These are phyloP conservation scores for Drosophila borborema DNA, from an alignment of 2,888 invertebrate species.

Conservation along the genomic window DNA sequence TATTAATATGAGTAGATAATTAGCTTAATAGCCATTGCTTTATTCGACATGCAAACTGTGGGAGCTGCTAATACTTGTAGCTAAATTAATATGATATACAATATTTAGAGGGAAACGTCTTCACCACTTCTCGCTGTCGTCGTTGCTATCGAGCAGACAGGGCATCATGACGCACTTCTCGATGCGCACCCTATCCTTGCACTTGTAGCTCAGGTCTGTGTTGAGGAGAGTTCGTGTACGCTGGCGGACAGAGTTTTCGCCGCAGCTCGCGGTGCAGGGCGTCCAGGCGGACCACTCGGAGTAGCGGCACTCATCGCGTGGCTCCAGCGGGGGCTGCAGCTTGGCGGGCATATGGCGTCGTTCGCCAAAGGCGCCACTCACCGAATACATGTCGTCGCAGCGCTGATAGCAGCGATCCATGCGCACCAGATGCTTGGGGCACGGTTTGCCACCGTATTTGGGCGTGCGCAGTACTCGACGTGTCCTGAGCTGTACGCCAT, in stretches of 20 bases:
- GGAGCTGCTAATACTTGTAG: conserved; percentile 45
- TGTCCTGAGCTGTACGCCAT: conserved; percentile 85
- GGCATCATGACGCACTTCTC: conserved; percentile 84
- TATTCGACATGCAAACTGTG: conserved; percentile 7
- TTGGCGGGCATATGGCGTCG: conserved; percentile 56
- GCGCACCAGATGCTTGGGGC: conserved; percentile 86
- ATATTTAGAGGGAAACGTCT: too few relatives aligned
- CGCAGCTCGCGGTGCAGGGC: conserved; percentile 89
- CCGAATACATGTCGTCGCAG: conserved; percentile 83
- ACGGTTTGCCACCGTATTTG: conserved; percentile 86
- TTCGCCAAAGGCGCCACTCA: conserved; percentile 65
- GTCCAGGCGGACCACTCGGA: conserved; percentile 90
- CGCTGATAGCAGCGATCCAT: conserved; percentile 83
- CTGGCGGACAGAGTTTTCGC: conserved; percentile 86
- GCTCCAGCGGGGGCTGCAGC: conserved; percentile 35
- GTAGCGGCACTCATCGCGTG: conserved; percentile 87
- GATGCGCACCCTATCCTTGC: conserved; percentile 83
- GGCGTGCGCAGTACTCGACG: conserved; percentile 86
- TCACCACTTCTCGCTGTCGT: conserved; percentile 74
- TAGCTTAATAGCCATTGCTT: conserved; percentile 5
- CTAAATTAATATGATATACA: not conserved
- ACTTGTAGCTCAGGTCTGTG: conserved; percentile 81
- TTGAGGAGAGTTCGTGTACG: conserved; percentile 86
- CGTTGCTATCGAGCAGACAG: conserved; percentile 79
- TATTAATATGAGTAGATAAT: conserved; percentile 36